Evolutionary conservation across 2,888 invertebrate genomes (phyloP).

Genomic region (Drosophila tripunctata): DNA sequence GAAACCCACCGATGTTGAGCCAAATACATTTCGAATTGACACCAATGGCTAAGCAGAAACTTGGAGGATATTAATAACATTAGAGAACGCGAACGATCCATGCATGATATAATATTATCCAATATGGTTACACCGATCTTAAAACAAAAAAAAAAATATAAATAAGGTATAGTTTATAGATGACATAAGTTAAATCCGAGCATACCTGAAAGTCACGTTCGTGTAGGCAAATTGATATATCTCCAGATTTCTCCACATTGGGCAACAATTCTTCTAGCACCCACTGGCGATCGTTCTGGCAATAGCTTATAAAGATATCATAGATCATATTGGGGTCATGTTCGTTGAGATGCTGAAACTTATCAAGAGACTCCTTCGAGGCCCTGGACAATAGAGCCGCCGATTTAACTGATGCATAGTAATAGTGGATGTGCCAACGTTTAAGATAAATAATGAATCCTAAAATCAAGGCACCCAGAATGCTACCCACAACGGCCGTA

Average conservation of each 20-base stretch:
- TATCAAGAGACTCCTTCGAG: slow-evolving; percentile 83
- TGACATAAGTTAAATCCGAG: neutral
- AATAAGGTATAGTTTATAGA: neutral
- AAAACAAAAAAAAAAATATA: neutral
- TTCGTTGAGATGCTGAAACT: slow-evolving; percentile 63
- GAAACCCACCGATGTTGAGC: slow-evolving; percentile 87
- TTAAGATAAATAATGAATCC: slow-evolving; percentile 84
- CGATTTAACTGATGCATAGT: slow-evolving; percentile 86
- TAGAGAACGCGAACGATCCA: slow-evolving; percentile 88
- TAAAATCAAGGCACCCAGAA: slow-evolving; percentile 55
- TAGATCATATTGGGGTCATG: slow-evolving; percentile 84
- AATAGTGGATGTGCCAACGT: slow-evolving; percentile 86
- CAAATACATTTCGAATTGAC: slow-evolving; percentile 89
- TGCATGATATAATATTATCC: slow-evolving; percentile 89
- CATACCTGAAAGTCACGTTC: slow-evolving; percentile 89
- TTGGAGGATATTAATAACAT: slow-evolving; percentile 87
- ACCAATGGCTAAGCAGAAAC: slow-evolving; percentile 89
- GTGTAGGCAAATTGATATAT: slow-evolving; percentile 88
- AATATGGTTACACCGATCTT: slow-evolving; percentile 88
- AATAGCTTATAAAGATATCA: slow-evolving; percentile 89
- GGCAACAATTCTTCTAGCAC: slow-evolving; percentile 87
- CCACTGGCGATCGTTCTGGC: slow-evolving; percentile 88
- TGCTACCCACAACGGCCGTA: slow-evolving; percentile 48
- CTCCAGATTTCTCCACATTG: slow-evolving; percentile 86
- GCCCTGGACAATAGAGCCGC: slow-evolving; percentile 86